These are phyloP conservation scores for Callosobruchus maculatus DNA, from an alignment of 2,888 invertebrate genomes.

Conservation along the genomic window DNA sequence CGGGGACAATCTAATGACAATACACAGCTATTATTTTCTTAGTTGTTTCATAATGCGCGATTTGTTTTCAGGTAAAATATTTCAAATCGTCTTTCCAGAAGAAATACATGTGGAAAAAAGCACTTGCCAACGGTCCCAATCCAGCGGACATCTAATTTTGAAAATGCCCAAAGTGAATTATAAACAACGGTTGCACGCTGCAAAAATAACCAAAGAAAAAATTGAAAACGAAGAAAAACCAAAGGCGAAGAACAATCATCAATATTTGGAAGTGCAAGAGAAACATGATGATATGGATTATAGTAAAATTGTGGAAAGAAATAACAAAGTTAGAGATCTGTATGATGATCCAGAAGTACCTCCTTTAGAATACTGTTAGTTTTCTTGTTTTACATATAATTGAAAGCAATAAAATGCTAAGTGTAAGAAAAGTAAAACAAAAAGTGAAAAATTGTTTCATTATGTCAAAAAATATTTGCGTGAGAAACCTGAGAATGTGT, in stretches of 20 bases:
- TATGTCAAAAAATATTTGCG: too few species aligned
- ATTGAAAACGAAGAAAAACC: constrained; percentile 3
- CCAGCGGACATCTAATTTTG: constrained; percentile 78
- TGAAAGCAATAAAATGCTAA: too few species aligned
- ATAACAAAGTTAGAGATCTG: constrained; percentile 50
- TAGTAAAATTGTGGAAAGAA: constrained; percentile 53
- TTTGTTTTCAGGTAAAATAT: constrained; percentile 50
- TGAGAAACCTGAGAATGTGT: too few species aligned
- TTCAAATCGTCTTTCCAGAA: constrained; percentile 81
- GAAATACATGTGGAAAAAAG: constrained; percentile 76
- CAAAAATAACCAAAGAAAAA: constrained; percentile 7
- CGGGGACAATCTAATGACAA: too few species aligned
- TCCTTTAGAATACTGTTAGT: constrained; percentile 54
- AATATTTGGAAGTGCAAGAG: constrained; percentile 64
- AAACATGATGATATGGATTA: constrained; percentile 56
- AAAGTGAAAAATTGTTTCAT: too few species aligned
- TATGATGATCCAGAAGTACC: constrained; percentile 64
- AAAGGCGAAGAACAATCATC: constrained; percentile 39
- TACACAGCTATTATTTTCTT: too few species aligned
- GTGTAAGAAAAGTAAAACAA: too few species aligned
- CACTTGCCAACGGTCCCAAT: constrained; percentile 73
- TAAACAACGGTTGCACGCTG: constrained; percentile 25
- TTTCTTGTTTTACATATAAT: too few species aligned
- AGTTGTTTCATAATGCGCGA: too few species aligned
- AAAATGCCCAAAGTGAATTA: constrained; percentile 72